Evolutionary conservation across 2,888 invertebrate genomes (phyloP).

Genomic region (Drosophila rubida): DNA sequence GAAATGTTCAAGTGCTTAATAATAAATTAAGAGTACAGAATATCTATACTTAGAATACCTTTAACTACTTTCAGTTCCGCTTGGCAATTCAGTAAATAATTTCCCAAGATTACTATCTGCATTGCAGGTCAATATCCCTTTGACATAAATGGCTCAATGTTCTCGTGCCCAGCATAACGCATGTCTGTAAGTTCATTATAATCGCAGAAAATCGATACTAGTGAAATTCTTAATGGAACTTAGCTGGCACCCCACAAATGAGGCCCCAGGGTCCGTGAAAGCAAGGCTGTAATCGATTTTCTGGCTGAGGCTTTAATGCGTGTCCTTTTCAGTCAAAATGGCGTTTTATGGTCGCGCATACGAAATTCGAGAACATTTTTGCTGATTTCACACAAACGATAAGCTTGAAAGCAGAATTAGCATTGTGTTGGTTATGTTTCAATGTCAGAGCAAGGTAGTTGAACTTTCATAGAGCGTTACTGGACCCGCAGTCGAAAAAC

Average conservation of each 20-base stretch:
- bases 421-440: slow-evolving; percentile 50
- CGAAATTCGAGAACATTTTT: slow-evolving; percentile 21
- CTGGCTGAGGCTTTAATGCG: slow-evolving; percentile 37
- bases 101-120: neutral
- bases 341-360: slow-evolving; percentile 19
- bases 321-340: slow-evolving; percentile 48
- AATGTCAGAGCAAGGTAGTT: slow-evolving; percentile 69
- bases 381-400: slow-evolving; percentile 52
- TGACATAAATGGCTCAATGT: neutral
- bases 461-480: slow-evolving; percentile 46
- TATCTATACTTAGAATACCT: too few species aligned
- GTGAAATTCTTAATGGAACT: slow-evolving; percentile 9
- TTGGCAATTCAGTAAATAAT: neutral
- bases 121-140: neutral
- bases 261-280: neutral
- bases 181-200: neutral
- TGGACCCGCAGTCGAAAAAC: neutral
- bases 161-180: neutral
- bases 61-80: neutral
- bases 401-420: slow-evolving; percentile 35
- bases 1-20: too few species aligned
- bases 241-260: slow-evolving; percentile 12
- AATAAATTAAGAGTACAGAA: too few species aligned
- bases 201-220: slow-evolving; percentile 34
- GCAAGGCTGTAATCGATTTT: slow-evolving; percentile 43